phyloP scores from a whole-genome alignment of 1,140 invertebrate species.

The Leptestheria dahalacensis region DNA sequence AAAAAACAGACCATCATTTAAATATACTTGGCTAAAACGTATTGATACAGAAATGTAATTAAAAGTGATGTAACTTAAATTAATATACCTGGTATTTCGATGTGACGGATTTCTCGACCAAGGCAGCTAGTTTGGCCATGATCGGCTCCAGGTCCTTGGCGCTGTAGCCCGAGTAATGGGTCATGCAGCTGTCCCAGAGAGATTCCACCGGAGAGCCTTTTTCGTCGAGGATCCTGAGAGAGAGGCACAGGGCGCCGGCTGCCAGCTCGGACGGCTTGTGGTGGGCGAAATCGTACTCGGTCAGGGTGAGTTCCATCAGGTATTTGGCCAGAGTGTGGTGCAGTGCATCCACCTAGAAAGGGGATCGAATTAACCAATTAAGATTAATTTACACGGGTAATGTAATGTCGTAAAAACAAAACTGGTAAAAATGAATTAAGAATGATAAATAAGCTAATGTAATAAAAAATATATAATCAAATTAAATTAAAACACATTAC shows the following conservation, averaged over 20 bases:
- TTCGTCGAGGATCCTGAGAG: constrained; percentile 31
- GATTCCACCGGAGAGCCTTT: constrained; percentile 14
- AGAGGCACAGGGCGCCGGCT: constrained; percentile 53
- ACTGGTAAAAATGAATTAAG: too few species aligned
- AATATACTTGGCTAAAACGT: too few species aligned
- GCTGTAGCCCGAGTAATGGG: constrained; percentile 33
- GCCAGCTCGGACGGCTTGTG: constrained; percentile 65
- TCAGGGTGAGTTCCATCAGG: constrained; percentile 67
- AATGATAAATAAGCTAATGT: too few species aligned
- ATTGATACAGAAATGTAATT: too few species aligned
- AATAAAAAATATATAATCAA: not conserved
- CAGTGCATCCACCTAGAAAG: constrained; percentile 39
- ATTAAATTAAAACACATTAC: not conserved
- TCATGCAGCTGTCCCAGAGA: constrained; percentile 31
- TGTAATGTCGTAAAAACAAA: too few species aligned
- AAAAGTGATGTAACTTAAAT: too few species aligned
- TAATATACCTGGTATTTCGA: constrained; percentile 27
- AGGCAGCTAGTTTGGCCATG: constrained; percentile 28
- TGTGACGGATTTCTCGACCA: constrained; percentile 29
- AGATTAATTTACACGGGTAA: too few species aligned
- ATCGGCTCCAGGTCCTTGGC: constrained; percentile 28
- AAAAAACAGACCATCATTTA: too few species aligned
- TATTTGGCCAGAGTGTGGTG: constrained; percentile 85
- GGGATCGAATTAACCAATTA: not conserved
- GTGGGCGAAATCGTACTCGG: constrained; percentile 68